phyloP scores from a whole-genome alignment of 2,888 invertebrate species.

The Seira sanloemensis region DNA sequence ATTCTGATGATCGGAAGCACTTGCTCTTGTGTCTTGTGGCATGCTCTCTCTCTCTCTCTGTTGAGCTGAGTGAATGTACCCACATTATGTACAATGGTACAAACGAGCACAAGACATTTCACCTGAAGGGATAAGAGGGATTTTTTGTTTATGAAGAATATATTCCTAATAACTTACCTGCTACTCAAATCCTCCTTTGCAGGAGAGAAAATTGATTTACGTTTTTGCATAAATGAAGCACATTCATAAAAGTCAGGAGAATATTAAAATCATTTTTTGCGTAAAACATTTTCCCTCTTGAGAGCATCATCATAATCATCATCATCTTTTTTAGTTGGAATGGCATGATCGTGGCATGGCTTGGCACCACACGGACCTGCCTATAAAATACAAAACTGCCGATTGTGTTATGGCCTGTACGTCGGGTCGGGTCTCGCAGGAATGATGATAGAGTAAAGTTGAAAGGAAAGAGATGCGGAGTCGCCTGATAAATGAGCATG shows the following conservation, averaged over 20 bases:
- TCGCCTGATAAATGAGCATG: conserved; percentile 55
- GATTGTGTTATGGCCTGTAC: too few species aligned
- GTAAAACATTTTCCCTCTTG: neutral
- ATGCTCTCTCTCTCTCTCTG: too few species aligned
- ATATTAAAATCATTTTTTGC: neutral
- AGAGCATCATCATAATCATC: neutral
- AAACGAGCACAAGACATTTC: conserved; percentile 32
- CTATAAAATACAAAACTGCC: too few species aligned
- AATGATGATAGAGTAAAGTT: conserved; percentile 56
- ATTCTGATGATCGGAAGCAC: conserved; percentile 31
- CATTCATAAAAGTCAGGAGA: conserved; percentile 14
- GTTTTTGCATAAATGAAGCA: conserved; percentile 50
- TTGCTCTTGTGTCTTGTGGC: neutral
- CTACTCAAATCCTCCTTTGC: neutral
- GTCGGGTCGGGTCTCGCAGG: conserved; percentile 35
- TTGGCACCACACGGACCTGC: conserved; percentile 40
- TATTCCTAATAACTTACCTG: conserved; percentile 21
- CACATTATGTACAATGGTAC: neutral
- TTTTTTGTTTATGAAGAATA: conserved; percentile 37
- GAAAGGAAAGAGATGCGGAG: conserved; percentile 38
- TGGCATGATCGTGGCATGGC: conserved; percentile 6
- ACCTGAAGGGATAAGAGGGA: conserved; percentile 39
- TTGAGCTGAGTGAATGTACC: neutral
- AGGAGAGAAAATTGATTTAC: conserved; percentile 55
- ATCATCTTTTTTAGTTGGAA: neutral